Evolutionary conservation across 1,140 invertebrate genomes (phyloP).

Genomic region (Zaprionus capensis): DNA sequence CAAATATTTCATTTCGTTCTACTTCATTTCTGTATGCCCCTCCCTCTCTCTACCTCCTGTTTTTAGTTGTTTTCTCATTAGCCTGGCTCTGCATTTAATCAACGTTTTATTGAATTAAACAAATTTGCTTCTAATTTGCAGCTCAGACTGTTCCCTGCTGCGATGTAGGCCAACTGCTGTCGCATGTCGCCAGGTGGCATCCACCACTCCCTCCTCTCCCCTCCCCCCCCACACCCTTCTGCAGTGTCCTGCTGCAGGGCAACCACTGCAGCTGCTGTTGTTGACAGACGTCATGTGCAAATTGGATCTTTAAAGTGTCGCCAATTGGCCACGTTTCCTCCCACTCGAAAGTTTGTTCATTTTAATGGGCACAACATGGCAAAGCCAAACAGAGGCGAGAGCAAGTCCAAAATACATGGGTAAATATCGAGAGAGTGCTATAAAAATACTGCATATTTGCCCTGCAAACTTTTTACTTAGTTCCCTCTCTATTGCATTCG

Average conservation of each 20-base stretch:
- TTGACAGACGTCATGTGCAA: slow-evolving; percentile 54
- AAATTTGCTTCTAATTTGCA: slow-evolving; percentile 76
- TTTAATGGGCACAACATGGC: slow-evolving; percentile 19
- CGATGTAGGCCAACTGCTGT: slow-evolving; percentile 29
- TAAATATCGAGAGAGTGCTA: neutral
- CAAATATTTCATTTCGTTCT: slow-evolving; percentile 30
- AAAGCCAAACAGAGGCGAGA: neutral
- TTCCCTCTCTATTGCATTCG: neutral
- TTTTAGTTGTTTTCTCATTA: slow-evolving; percentile 44
- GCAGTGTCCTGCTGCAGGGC: neutral
- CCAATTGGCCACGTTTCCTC: slow-evolving; percentile 18
- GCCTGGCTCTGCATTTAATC: slow-evolving; percentile 61
- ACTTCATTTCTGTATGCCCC: slow-evolving; percentile 11
- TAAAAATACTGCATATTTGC: slow-evolving; percentile 2
- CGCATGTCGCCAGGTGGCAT: slow-evolving; percentile 14
- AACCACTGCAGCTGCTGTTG: slow-evolving; percentile 28
- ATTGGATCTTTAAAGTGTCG: slow-evolving; percentile 58
- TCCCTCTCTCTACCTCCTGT: neutral
- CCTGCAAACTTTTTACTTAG: neutral
- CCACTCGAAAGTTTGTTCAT: slow-evolving; percentile 16
- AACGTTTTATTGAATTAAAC: slow-evolving; percentile 73
- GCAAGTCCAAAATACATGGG: neutral
- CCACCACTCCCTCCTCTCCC: too few species aligned
- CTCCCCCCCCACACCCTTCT: neutral
- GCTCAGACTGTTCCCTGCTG: slow-evolving; percentile 10